These are phyloP conservation scores for Pyrochroa serraticornis DNA, from an alignment of 2,888 invertebrate species.

Conservation along the genomic window DNA sequence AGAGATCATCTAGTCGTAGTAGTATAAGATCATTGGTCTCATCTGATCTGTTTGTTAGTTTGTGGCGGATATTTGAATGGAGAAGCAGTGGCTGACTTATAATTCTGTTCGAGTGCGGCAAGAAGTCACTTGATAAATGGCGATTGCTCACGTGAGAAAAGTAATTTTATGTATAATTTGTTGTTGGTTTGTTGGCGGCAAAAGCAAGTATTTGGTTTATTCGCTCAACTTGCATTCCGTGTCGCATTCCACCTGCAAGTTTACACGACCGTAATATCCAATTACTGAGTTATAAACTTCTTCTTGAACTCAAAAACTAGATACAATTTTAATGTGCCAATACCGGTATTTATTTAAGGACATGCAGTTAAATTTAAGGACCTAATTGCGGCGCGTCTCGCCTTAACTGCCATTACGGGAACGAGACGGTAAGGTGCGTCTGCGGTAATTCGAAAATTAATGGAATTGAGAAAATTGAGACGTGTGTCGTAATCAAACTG, in stretches of 20 bases:
- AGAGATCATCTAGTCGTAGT: too few relatives aligned
- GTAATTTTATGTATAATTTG: conserved; percentile 38
- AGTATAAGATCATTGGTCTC: too few relatives aligned
- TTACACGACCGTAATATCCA: conserved; percentile 56
- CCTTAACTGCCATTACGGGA: conserved; percentile 1
- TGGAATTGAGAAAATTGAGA: conserved; percentile 24
- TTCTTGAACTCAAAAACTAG: conserved; percentile 42
- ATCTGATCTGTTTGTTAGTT: neutral
- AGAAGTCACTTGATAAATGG: neutral
- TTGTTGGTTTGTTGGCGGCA: conserved; percentile 34
- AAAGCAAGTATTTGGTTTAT: conserved; percentile 44
- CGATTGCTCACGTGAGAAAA: conserved; percentile 27
- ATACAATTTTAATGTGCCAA: conserved; percentile 42
- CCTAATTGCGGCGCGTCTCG: conserved; percentile 23
- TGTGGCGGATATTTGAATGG: neutral
- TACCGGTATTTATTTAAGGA: conserved; percentile 31
- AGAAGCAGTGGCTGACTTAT: neutral
- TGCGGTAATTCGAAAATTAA: conserved; percentile 17
- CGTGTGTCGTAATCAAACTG: conserved; percentile 15
- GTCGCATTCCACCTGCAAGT: conserved; percentile 52
- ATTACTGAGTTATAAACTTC: conserved; percentile 52
- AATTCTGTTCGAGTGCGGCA: too few relatives aligned
- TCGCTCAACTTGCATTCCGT: conserved; percentile 49
- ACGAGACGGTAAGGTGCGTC: conserved; percentile 4
- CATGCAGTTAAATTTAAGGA: conserved; percentile 32